Base-by-base conservation (phyloP, 2,113 vertebrate species). In the Thermophis baileyi region DNA sequence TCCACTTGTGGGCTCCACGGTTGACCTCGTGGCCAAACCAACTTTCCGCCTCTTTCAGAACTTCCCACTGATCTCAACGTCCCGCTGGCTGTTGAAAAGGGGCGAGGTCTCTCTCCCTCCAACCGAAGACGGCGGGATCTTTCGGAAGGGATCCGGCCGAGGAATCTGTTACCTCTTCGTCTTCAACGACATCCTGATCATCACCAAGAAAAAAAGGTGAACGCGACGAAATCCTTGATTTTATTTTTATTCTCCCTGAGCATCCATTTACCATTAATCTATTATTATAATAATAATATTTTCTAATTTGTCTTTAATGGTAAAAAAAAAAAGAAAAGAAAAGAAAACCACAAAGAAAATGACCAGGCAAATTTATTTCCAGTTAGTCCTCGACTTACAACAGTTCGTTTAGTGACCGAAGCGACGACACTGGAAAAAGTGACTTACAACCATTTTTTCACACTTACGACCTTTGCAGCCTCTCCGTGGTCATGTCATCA, bases 171-270 rank as follows among this genome's bases (percentile, higher is more conserved):
- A 98, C 96, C 97, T 99, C 87, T 99, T 99, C 94, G 96, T 99
- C 6, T 99, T 99, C 97, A 99, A 98, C 0, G 99, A 99, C 0
- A 98, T 99, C 40, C 97, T 99, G 27, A 98, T 99, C 87, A 92
- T 99, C 93, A 99, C 99, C 94, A 99, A 97, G 97, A 99, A 98
- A 97, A 99, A 98, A 96, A 99, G 98, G 99, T 99, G 85, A 88
- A 35, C 0, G 4, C 53, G 16, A 35, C 50, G 10, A 25, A 46
- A 1, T 30, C 35, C 12, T 20, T 20, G 16, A 11, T 1, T 44
- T 30, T 20, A 5, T 0, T 1, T 27, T 40, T 63, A 44, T 55
- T 9, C 40, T 4, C 27, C 91, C 51, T 20, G 60, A 6, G 0
- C 69, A 6, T 74, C n/a, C 4, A 1, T n/a, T 30, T 1, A 5